Evolutionary conservation across 2,797 vertebrate genomes (phyloP).

Genomic region (Apodemus agrarius): DNA sequence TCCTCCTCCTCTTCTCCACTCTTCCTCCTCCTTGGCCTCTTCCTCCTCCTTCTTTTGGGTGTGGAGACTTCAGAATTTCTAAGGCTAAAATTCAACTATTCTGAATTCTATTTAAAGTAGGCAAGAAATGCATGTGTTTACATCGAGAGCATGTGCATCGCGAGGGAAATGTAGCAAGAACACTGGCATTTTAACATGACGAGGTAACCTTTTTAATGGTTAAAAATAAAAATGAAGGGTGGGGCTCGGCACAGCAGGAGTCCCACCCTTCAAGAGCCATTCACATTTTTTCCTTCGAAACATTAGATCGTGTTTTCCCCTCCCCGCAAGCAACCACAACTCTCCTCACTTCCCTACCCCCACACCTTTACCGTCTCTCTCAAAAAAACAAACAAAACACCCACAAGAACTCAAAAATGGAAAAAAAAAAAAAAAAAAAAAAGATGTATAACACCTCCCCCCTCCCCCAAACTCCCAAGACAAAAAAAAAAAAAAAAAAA

Average conservation of each 20-base stretch:
- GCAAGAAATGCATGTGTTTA: neutral
- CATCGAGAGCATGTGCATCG: neutral
- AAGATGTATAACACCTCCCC: too few relatives aligned
- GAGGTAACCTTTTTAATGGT: neutral
- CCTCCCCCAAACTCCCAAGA: neutral
- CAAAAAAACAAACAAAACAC: neutral
- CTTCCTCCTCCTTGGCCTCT: too few relatives aligned
- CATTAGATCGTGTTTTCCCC: neutral
- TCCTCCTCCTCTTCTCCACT: too few relatives aligned
- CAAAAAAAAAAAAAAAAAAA: neutral
- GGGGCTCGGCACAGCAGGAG: neutral
- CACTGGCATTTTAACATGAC: neutral
- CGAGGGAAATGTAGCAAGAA: neutral
- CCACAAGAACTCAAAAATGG: neutral
- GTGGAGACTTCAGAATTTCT: neutral
- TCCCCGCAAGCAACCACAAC: too few relatives aligned
- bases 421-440: neutral
- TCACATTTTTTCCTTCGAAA: neutral
- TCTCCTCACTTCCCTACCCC: neutral
- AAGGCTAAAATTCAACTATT: neutral
- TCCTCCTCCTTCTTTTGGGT: neutral
- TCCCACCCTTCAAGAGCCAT: neutral
- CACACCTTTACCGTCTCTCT: neutral
- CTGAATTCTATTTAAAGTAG: conserved; percentile 36
- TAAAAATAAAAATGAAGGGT: neutral